These are phyloP conservation scores for Ornithorhynchus anatinus DNA, from an alignment of 2,113 vertebrate genomes.

Conservation along the genomic window DNA sequence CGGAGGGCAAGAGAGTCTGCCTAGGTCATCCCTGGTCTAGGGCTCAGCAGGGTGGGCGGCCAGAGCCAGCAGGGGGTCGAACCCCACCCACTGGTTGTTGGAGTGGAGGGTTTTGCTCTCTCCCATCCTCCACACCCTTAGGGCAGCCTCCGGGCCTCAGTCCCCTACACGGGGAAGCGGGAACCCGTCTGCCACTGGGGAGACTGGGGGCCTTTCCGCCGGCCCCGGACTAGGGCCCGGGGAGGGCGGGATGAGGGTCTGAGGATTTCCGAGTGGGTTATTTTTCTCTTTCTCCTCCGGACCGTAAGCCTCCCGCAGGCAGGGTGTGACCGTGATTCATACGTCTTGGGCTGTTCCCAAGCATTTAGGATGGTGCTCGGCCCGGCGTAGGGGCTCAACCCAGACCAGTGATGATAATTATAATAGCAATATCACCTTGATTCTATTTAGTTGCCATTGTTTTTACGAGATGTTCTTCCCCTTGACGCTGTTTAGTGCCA, in stretches of 20 bases:
- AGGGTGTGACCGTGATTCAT: too few relatives aligned
- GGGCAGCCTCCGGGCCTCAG: not conserved
- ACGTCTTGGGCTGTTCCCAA: too few relatives aligned
- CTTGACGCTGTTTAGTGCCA: too few relatives aligned
- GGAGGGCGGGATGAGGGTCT: not conserved
- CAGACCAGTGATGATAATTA: too few relatives aligned
- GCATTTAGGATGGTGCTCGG: too few relatives aligned
- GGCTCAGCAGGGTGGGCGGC: not conserved
- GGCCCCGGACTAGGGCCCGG: not conserved
- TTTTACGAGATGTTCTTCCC: too few relatives aligned
- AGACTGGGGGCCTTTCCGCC: not conserved
- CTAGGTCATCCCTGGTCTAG: not conserved
- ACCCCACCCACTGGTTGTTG: not conserved
- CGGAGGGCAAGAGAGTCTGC: fast-evolving
- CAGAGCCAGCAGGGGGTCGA: not conserved
- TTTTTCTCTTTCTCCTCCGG: not conserved
- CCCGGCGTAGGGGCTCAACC: too few relatives aligned
- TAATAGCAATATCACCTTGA: too few relatives aligned
- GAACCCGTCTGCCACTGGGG: not conserved
- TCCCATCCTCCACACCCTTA: not conserved
- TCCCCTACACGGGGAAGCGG: not conserved
- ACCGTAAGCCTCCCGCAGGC: not conserved
- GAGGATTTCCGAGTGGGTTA: too few relatives aligned
- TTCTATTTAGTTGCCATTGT: too few relatives aligned
- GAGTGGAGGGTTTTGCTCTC: not conserved